phyloP scores from a whole-genome alignment of 2,113 vertebrate species.

The Oryzias melastigma region DNA sequence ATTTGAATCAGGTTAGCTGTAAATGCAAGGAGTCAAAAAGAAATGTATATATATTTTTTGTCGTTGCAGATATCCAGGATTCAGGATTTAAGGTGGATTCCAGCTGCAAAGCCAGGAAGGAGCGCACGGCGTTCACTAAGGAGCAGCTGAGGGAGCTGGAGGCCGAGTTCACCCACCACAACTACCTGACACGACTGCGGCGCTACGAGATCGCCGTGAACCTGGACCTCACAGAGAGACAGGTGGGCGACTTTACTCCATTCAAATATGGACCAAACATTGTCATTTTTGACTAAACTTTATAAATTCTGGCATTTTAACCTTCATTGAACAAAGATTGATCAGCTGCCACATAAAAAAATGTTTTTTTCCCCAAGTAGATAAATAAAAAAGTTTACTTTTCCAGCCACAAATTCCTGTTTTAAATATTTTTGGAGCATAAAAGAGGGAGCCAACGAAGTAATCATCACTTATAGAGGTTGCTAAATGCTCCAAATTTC shows the following conservation, averaged over 20 bases:
- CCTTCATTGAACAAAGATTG: too few species aligned
- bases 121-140: constrained; percentile 95
- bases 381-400: neutral
- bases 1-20: constrained; percentile 35
- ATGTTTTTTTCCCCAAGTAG: neutral
- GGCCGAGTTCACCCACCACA: constrained; percentile 94
- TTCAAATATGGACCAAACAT: too few species aligned
- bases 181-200: constrained; percentile 93
- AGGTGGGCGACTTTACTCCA: constrained; percentile 72
- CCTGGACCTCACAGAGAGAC: constrained; percentile 95
- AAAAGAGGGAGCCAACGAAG: neutral
- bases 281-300: neutral
- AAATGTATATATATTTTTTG: constrained; percentile 2
- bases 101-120: constrained; percentile 88
- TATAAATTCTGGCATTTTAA: too few species aligned
- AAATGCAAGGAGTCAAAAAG: neutral
- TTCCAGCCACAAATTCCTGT: neutral
- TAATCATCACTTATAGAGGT: neutral
- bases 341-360: too few species aligned
- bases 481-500: neutral
- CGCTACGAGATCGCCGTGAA: constrained; percentile 98
- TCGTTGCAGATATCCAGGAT: constrained; percentile 80
- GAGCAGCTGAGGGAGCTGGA: constrained; percentile 95
- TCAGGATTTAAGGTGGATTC: constrained; percentile 78
- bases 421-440: neutral